Percentiles rank a stretch among this genome's conserved stretches.
Conservation (phyloP, 2,797 vertebrate genomes). For the Emys orbicularis region DNA sequence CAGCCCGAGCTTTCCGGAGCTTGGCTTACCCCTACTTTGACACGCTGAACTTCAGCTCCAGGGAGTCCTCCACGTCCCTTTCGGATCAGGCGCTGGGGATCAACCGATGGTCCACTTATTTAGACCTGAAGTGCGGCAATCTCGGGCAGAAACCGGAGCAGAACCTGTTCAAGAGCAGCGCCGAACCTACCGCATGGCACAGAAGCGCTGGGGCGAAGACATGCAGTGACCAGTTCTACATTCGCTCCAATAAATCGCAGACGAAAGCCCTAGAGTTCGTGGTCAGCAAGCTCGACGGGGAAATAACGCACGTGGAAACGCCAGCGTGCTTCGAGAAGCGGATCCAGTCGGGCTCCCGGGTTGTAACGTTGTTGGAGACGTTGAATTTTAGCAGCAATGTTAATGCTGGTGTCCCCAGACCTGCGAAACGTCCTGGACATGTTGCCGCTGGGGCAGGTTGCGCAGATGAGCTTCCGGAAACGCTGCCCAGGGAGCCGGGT, state of each 20-base stretch:
- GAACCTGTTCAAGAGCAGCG: constrained; percentile 76
- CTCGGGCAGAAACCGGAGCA: constrained; percentile 84
- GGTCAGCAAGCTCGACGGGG: constrained; percentile 83
- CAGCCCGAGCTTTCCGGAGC: constrained; percentile 95
- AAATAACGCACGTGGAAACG: constrained; percentile 80
- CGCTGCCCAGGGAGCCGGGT: constrained; percentile 73
- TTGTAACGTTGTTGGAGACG: constrained; percentile 90
- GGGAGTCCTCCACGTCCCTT: constrained; percentile 90
- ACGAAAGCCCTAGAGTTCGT: constrained; percentile 84
- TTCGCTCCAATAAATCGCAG: constrained; percentile 82
- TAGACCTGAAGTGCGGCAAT: constrained; percentile 91
- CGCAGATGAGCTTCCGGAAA: constrained; percentile 81
- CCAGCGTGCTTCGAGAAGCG: constrained; percentile 76
- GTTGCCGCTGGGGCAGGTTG: constrained; percentile 78
- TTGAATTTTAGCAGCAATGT: constrained; percentile 86
- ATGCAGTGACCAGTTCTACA: constrained; percentile 66
- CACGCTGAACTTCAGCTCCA: constrained; percentile 91
- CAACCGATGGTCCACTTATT: constrained; percentile 93
- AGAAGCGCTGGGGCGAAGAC: constrained; percentile 66
- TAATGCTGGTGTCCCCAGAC: constrained; percentile 75
- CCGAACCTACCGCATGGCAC: constrained; percentile 61
- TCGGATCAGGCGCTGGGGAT: constrained; percentile 89
- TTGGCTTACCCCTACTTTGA: constrained; percentile 96
- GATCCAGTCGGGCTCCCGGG: constrained; percentile 79
- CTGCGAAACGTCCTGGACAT: constrained; percentile 75